Percentiles rank a stretch among this genome's conserved stretches.
Conservation (phyloP, 2,888 invertebrate genomes). For the Hemistola chrysoprasaria region DNA sequence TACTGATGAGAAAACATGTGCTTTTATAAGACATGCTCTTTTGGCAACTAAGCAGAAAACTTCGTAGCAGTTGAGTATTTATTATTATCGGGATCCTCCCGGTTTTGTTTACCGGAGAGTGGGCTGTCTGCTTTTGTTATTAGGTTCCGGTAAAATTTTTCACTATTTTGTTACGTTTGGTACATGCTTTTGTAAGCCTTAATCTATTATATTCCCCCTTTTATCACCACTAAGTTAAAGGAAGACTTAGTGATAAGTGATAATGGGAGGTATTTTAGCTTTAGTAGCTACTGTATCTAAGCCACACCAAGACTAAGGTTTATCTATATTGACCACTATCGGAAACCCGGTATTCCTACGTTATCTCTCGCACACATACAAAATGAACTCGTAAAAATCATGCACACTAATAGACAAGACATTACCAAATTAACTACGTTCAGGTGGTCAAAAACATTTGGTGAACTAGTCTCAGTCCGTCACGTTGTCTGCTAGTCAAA, state of each 20-base stretch:
- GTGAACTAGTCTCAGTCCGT: conserved; percentile 70
- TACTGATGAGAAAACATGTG: too few species aligned
- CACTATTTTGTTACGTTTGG: conserved; percentile 1
- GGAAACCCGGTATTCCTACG: conserved; percentile 68
- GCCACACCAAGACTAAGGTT: conserved; percentile 52
- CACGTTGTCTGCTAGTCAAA: conserved; percentile 61
- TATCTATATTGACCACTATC: conserved; percentile 72
- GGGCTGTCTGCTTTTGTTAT: too few species aligned
- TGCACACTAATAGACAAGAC: conserved; percentile 68
- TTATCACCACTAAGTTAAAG: background rate
- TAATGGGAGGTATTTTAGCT: conserved; percentile 57
- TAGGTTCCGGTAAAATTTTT: too few species aligned
- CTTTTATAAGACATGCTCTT: too few species aligned
- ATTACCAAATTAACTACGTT: conserved; percentile 78
- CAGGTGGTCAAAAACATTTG: conserved; percentile 79
- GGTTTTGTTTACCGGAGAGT: too few species aligned
- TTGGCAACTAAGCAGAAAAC: too few species aligned
- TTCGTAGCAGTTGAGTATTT: too few species aligned
- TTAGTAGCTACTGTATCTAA: conserved; percentile 73
- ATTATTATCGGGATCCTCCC: too few species aligned
- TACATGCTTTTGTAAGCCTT: background rate
- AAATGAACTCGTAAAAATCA: conserved; percentile 50
- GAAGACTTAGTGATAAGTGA: conserved; percentile 35
- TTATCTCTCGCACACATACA: conserved; percentile 71
- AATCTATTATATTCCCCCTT: background rate